These are phyloP conservation scores for Epinephelus coioides DNA, from an alignment of 2,797 vertebrate genomes.

Conservation along the genomic window DNA sequence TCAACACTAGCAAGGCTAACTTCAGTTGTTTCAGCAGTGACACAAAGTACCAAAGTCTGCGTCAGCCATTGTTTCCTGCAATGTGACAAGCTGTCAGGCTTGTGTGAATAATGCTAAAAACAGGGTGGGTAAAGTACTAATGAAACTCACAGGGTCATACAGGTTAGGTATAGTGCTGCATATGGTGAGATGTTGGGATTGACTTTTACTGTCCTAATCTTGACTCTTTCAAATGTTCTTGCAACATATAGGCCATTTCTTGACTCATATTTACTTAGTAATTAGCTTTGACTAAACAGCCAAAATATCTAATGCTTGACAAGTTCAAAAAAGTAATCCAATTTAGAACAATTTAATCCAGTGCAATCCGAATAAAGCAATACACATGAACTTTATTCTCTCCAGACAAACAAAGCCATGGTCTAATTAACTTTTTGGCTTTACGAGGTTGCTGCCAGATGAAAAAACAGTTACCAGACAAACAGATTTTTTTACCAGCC, in stretches of 20 bases:
- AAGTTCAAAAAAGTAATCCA: not conserved
- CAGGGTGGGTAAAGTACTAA: too few relatives aligned
- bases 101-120: slow-evolving; percentile 1
- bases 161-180: too few relatives aligned
- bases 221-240: not conserved
- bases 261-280: not conserved
- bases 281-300: slow-evolving; percentile 1
- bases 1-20: too few relatives aligned
- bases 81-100: slow-evolving; percentile 9
- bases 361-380: not conserved
- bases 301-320: too few relatives aligned
- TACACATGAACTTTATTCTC: not conserved
- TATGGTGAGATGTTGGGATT: too few relatives aligned
- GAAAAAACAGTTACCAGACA: too few relatives aligned
- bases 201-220: not conserved
- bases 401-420: not conserved
- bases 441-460: too few relatives aligned
- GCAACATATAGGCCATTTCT: not conserved
- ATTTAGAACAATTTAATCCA: not conserved
- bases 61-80: slow-evolving; percentile 13
- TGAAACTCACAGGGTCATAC: too few relatives aligned
- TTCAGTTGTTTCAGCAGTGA: not conserved
- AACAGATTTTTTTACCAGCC: too few relatives aligned
- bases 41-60: not conserved
- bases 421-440: too few relatives aligned